Percentiles rank a stretch among this genome's conserved stretches.
Conservation (phyloP, 2,797 vertebrate genomes). For the Betta splendens region DNA sequence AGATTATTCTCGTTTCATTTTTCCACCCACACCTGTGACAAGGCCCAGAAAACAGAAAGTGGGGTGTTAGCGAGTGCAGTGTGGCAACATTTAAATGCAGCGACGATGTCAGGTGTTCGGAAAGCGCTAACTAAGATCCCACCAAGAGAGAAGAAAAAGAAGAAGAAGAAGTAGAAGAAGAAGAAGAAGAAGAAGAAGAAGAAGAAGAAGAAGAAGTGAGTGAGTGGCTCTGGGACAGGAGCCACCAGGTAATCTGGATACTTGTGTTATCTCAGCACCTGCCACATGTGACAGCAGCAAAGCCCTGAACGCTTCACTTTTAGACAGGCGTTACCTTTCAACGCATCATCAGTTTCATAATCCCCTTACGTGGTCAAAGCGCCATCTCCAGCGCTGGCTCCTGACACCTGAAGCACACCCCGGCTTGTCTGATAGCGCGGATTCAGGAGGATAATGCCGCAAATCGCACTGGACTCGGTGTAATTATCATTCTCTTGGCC, state of each 20-base stretch:
- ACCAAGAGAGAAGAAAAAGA: slow-evolving; percentile 25
- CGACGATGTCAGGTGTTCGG: slow-evolving; percentile 35
- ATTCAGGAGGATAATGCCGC: slow-evolving; percentile 66
- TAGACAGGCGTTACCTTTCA: slow-evolving; percentile 78
- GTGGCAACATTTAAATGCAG: slow-evolving; percentile 48
- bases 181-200: slow-evolving; percentile 19
- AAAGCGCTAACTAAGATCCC: slow-evolving; percentile 53
- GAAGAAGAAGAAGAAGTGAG: slow-evolving; percentile 5
- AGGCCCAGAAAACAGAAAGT: slow-evolving; percentile 1
- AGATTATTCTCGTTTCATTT: background rate
- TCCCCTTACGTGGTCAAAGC: slow-evolving; percentile 79
- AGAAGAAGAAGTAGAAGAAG: slow-evolving; percentile 29
- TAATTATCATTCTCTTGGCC: slow-evolving; percentile 67
- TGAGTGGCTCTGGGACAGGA: slow-evolving; percentile 38
- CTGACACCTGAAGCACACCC: slow-evolving; percentile 71
- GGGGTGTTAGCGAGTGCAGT: background rate
- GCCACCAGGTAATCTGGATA: slow-evolving; percentile 74
- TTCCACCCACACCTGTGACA: background rate
- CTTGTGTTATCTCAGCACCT: slow-evolving; percentile 75
- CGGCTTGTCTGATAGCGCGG: slow-evolving; percentile 63
- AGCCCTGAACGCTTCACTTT: slow-evolving; percentile 76
- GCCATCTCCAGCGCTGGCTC: slow-evolving; percentile 54
- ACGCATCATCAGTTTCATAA: slow-evolving; percentile 82
- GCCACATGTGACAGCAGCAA: slow-evolving; percentile 73
- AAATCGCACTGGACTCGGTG: slow-evolving; percentile 39